phyloP scores from a whole-genome alignment of 2,888 invertebrate genomes.

The Polymixis lichenea region DNA sequence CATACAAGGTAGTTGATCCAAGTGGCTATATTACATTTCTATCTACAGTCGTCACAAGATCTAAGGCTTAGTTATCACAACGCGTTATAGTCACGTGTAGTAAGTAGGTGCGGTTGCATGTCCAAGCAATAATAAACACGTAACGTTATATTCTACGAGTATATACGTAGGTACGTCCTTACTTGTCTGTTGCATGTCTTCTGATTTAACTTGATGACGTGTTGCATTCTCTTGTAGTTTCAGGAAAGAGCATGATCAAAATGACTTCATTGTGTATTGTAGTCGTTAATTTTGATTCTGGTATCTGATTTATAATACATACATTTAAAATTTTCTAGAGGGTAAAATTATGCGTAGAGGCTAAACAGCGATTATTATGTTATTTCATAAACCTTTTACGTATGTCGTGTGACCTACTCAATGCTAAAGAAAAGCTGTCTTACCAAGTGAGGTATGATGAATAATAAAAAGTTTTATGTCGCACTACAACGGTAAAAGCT shows the following conservation, averaged over 20 bases:
- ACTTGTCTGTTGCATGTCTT: constrained; percentile 43
- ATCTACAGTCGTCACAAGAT: constrained; percentile 38
- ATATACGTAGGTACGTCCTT: constrained; percentile 44
- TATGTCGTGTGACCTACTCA: background rate
- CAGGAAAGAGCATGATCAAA: constrained; percentile 5
- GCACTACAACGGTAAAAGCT: background rate
- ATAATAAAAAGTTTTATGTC: constrained; percentile 16
- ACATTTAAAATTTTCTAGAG: background rate
- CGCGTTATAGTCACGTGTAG: constrained; percentile 25
- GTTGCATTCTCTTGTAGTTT: constrained; percentile 56
- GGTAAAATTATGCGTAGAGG: background rate
- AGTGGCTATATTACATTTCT: background rate
- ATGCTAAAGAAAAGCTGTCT: constrained; percentile 1
- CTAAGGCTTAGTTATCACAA: constrained; percentile 29
- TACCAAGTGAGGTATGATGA: constrained; percentile 32
- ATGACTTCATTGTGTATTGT: background rate
- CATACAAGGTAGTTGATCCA: background rate
- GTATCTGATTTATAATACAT: background rate
- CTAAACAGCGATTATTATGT: constrained; percentile 13
- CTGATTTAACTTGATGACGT: constrained; percentile 44
- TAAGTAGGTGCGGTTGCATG: constrained; percentile 37
- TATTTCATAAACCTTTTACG: constrained; percentile 8
- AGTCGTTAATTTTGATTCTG: background rate
- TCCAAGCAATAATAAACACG: constrained; percentile 44
- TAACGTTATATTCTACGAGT: constrained; percentile 26